These are phyloP conservation scores for Lagria hirta DNA, from an alignment of 2,888 invertebrate species.

Conservation along the genomic window DNA sequence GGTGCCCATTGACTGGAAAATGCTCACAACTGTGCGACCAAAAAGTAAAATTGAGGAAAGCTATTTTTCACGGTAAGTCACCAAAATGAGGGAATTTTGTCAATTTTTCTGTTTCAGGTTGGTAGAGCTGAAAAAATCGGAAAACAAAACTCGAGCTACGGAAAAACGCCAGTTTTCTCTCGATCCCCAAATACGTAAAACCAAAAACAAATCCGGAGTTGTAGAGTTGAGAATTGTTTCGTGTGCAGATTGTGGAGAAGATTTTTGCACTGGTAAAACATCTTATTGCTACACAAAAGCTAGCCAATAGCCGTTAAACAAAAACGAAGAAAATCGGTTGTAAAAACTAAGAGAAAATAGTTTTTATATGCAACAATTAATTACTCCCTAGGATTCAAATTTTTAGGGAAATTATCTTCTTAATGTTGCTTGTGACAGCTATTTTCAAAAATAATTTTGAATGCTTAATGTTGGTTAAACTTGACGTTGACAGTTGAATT, in stretches of 20 bases:
- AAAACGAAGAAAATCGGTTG: too few relatives aligned
- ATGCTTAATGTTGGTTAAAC: too few relatives aligned
- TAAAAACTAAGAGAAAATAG: too few relatives aligned
- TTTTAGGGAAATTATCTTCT: too few relatives aligned
- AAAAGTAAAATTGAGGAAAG: slow-evolving; percentile 83
- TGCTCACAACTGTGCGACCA: slow-evolving; percentile 85
- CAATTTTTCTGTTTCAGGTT: slow-evolving; percentile 57
- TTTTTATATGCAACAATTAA: too few relatives aligned
- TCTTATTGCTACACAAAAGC: too few relatives aligned
- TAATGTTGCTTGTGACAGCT: too few relatives aligned
- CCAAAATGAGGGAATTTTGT: background rate
- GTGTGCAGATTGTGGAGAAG: slow-evolving; percentile 81
- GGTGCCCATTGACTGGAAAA: slow-evolving; percentile 89
- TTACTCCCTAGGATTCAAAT: too few relatives aligned
- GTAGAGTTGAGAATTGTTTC: slow-evolving; percentile 74
- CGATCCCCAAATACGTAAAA: slow-evolving; percentile 69
- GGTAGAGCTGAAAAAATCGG: slow-evolving; percentile 79
- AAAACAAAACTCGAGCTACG: slow-evolving; percentile 68
- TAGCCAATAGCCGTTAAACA: too few relatives aligned
- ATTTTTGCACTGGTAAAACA: slow-evolving; percentile 79
- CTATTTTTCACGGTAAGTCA: slow-evolving; percentile 78
- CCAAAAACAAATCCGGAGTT: slow-evolving; percentile 82
- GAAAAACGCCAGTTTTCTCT: slow-evolving; percentile 69
- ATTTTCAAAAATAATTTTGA: too few relatives aligned
- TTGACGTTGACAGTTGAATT: too few relatives aligned